Conservation (phyloP, 2,113 vertebrate species). For the Siniperca chuatsi region DNA sequence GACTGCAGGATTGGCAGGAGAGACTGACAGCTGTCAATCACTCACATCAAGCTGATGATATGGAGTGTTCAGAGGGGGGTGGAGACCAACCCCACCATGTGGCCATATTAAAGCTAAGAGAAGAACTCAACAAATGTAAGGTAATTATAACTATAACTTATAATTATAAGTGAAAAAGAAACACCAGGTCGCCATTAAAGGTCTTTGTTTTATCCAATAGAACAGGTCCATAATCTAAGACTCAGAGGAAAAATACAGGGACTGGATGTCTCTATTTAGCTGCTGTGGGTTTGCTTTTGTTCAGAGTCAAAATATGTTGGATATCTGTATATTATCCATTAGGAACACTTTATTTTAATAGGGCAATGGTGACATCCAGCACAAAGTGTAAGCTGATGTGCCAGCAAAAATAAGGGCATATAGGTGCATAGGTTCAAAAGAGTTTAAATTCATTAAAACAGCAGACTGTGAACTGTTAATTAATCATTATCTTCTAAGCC, state of each 20-base stretch:
- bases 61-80: constrained; percentile 42
- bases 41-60: constrained; percentile 44
- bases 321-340: not conserved
- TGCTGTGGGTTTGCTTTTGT: not conserved
- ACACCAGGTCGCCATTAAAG: not conserved
- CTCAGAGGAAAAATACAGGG: not conserved
- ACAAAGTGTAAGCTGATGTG: too few species aligned
- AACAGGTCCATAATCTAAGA: not conserved
- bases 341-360: not conserved
- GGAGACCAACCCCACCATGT: constrained; percentile 78
- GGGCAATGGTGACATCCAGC: too few species aligned
- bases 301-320: not conserved
- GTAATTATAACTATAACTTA: constrained; percentile 83
- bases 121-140: constrained; percentile 89
- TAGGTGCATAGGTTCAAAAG: too few species aligned
- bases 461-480: too few species aligned
- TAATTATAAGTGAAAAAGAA: not conserved
- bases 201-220: not conserved
- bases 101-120: constrained; percentile 85
- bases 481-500: too few species aligned
- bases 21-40: constrained; percentile 81
- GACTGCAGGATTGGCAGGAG: constrained; percentile 86
- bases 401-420: too few species aligned
- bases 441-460: too few species aligned
- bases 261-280: not conserved